Conservation (phyloP, 2,113 vertebrate genomes). For the Oryzias melastigma region DNA sequence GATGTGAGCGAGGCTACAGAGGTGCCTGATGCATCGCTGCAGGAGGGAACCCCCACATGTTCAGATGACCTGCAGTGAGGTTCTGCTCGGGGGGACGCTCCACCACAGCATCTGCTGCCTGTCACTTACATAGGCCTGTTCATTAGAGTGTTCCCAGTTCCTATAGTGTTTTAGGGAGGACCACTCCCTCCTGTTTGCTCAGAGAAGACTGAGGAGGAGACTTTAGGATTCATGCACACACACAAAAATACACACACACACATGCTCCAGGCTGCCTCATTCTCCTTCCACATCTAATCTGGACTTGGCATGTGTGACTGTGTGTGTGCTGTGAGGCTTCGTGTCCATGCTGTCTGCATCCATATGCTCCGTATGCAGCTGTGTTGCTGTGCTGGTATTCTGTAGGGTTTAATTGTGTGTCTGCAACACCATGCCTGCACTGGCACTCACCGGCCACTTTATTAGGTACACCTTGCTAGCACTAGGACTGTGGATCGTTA, state of each 20-base stretch:
- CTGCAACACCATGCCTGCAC: background rate
- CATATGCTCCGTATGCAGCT: background rate
- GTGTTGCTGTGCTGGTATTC: background rate
- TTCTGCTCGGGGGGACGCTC: conserved; percentile 25
- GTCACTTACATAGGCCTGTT: conserved; percentile 29
- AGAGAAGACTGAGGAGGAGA: conserved; percentile 53
- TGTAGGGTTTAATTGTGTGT: background rate
- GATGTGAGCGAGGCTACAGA: conserved; percentile 12
- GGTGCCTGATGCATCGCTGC: conserved; percentile 6
- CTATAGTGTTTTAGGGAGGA: conserved; percentile 48
- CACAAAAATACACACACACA: conserved; percentile 25
- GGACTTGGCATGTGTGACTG: conserved; percentile 20
- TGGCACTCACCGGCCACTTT: background rate
- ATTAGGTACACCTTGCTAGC: too few relatives aligned
- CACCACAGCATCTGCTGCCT: conserved; percentile 37
- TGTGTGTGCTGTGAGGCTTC: conserved; percentile 24
- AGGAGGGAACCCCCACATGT: conserved; percentile 54
- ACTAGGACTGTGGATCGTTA: too few relatives aligned
- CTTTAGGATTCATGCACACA: conserved; percentile 34
- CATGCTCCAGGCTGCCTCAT: conserved; percentile 31
- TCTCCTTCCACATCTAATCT: conserved; percentile 31
- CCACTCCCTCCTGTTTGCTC: conserved; percentile 61
- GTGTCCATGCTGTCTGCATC: conserved; percentile 12
- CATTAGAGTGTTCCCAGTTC: conserved; percentile 44
- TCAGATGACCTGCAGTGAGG: conserved; percentile 43